A percentile compares a stretch with the other conserved stretches of the same genome.
phyloP scores from a whole-genome alignment of 2,113 vertebrate genomes.

The Oenanthe melanoleuca region DNA sequence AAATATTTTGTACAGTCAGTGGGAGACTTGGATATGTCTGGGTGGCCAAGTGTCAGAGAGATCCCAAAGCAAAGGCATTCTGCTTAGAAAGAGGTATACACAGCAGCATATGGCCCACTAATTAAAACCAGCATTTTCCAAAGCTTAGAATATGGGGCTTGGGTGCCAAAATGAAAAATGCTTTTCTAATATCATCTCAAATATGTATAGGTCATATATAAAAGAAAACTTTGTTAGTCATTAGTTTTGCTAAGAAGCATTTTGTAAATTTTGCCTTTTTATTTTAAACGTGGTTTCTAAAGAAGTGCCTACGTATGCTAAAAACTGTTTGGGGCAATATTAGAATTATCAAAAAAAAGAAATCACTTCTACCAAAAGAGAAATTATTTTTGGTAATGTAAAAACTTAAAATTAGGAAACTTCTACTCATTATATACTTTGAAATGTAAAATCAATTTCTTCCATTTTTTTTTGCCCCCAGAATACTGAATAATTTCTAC shows the following conservation, averaged over 20 bases:
- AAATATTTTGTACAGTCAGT: conserved; percentile 6
- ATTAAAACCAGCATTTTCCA: conserved; percentile 19
- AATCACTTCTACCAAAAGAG: not conserved
- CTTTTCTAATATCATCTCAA: not conserved
- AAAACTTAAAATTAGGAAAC: not conserved
- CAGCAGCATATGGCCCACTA: not conserved
- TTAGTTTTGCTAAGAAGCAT: not conserved
- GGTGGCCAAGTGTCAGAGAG: not conserved
- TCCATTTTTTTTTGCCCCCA: too few relatives aligned
- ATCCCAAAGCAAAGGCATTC: not conserved
- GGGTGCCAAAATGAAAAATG: not conserved
- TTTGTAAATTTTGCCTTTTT: not conserved
- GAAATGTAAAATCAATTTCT: not conserved
- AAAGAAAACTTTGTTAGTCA: not conserved
- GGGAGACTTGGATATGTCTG: not conserved
- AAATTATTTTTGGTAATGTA: not conserved
- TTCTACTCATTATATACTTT: not conserved
- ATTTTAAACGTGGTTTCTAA: not conserved
- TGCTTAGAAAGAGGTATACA: not conserved
- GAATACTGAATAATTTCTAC: not conserved
- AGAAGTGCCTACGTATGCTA: not conserved
- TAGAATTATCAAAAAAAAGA: not conserved
- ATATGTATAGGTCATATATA: not conserved
- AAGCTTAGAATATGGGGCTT: not conserved
- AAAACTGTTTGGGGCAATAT: not conserved